Conservation (phyloP, 2,797 vertebrate species). For the Artibeus lituratus region DNA sequence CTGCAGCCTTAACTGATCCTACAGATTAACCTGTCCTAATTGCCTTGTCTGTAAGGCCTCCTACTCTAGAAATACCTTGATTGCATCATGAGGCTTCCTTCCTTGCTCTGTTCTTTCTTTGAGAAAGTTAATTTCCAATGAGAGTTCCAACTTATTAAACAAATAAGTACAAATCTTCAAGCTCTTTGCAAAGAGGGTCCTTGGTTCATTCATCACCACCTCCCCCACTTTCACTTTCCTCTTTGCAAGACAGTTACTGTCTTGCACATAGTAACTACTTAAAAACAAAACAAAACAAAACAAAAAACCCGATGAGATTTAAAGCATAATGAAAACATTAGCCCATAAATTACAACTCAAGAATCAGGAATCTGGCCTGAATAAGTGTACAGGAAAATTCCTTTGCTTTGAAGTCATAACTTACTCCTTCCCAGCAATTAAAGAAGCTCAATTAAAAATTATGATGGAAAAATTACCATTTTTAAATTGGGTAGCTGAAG, state of each 20-base stretch:
- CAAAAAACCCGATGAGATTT: not conserved
- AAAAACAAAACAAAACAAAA: not conserved
- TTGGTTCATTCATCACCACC: not conserved
- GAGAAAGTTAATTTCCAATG: not conserved
- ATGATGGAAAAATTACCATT: not conserved
- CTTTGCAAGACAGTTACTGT: no score
- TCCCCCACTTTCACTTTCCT: not conserved
- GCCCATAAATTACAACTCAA: not conserved
- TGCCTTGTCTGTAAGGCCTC: not conserved
- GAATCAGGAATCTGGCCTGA: not conserved
- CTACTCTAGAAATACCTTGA: not conserved
- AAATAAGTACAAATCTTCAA: not conserved
- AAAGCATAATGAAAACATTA: conserved; percentile 1
- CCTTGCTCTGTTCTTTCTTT: not conserved
- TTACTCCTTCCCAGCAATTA: not conserved
- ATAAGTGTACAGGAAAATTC: not conserved
- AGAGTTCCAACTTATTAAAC: not conserved
- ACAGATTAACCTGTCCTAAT: not conserved
- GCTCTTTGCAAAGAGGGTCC: not conserved
- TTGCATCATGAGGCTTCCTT: not conserved
- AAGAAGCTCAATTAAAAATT: not conserved
- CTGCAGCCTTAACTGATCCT: not conserved
- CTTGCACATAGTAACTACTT: not conserved
- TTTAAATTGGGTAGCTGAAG: not conserved
- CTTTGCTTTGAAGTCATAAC: not conserved